These are phyloP conservation scores for Pocillopora damicornis DNA, from an alignment of 64 coral and sea anemone species.

Conservation along the genomic window DNA sequence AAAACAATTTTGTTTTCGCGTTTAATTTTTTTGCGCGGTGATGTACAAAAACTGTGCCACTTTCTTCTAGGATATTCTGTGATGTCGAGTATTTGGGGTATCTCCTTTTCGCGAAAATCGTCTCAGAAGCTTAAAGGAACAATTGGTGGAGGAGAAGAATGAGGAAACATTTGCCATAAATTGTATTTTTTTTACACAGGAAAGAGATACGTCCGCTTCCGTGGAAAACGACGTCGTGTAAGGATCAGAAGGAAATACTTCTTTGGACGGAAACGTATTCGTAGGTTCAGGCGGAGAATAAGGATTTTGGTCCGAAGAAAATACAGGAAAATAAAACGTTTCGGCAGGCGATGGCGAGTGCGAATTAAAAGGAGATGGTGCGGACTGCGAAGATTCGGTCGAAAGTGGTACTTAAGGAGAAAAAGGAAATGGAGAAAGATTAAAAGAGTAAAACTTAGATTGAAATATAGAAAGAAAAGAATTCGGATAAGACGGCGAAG, in stretches of 20 bases:
- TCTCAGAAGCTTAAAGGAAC: not conserved
- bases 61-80: too few relatives aligned
- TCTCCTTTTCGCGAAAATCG: too few relatives aligned
- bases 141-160: not conserved
- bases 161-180: not conserved
- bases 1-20: not conserved
- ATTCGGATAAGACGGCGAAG: not conserved
- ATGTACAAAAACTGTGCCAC: too few relatives aligned
- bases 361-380: not conserved
- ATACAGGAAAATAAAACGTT: not conserved
- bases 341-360: not conserved
- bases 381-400: not conserved
- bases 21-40: not conserved
- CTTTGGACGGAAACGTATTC: not conserved
- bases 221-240: not conserved
- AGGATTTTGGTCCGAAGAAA: not conserved
- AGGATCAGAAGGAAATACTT: constrained; percentile 4
- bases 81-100: too few relatives aligned
- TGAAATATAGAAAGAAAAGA: not conserved
- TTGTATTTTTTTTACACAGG: not conserved
- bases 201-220: not conserved
- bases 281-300: not conserved
- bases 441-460: not conserved
- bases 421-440: not conserved
- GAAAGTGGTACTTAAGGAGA: not conserved